Evolutionary conservation across 2,888 invertebrate species (phyloP).

Genomic region (Mythimna ferrago): DNA sequence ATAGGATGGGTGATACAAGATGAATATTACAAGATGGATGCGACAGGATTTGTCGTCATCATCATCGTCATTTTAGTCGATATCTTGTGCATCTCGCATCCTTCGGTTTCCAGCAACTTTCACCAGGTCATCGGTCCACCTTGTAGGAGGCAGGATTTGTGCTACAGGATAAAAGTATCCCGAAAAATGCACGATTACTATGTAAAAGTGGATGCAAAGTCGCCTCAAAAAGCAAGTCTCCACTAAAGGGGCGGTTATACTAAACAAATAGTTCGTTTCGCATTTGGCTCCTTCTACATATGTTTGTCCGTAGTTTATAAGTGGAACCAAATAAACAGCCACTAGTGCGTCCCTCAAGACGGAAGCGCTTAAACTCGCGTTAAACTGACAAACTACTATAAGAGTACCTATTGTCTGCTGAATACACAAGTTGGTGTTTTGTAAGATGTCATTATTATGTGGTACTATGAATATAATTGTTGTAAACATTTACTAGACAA

Average conservation of each 20-base stretch:
- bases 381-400: slow-evolving; percentile 41
- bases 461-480: neutral
- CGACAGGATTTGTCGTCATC: too few relatives aligned
- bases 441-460: neutral
- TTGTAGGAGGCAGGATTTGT: too few relatives aligned
- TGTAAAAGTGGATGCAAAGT: too few relatives aligned
- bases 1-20: too few relatives aligned
- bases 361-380: slow-evolving; percentile 47
- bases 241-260: slow-evolving; percentile 4
- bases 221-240: neutral
- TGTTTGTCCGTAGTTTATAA: slow-evolving; percentile 46
- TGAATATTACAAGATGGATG: too few relatives aligned
- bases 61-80: too few relatives aligned
- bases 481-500: neutral
- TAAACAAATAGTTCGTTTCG: slow-evolving; percentile 42
- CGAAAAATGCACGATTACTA: too few relatives aligned
- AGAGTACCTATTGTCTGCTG: slow-evolving; percentile 32
- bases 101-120: too few relatives aligned
- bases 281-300: slow-evolving; percentile 13
- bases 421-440: neutral
- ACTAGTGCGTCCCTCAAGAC: slow-evolving; percentile 31
- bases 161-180: too few relatives aligned
- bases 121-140: too few relatives aligned
- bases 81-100: too few relatives aligned
- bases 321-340: slow-evolving; percentile 54